A percentile compares a stretch with the other conserved stretches of the same genome.
Conservation (phyloP, 2,113 vertebrate genomes). For the Callospermophilus lateralis region DNA sequence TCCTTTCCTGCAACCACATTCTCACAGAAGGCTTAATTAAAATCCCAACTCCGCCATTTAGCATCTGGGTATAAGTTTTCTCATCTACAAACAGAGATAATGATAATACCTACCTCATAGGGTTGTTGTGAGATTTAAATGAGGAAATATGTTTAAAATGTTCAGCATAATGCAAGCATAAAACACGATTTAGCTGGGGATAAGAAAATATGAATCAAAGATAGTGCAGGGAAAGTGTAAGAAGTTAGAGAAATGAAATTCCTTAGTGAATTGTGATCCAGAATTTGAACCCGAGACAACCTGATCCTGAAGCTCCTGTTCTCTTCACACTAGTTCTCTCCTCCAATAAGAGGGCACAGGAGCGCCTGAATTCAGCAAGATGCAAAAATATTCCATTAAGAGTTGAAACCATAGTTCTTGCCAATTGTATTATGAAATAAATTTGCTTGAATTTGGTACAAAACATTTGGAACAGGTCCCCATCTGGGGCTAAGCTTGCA, state of each 20-base stretch:
- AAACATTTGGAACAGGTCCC: background rate
- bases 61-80: background rate
- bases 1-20: background rate
- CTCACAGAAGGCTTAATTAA: background rate
- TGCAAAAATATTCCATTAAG: conserved; percentile 2
- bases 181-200: background rate
- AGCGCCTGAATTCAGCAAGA: background rate
- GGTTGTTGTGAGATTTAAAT: background rate
- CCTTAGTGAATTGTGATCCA: background rate
- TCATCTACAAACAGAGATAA: background rate
- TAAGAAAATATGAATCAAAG: background rate
- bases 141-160: background rate
- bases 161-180: background rate
- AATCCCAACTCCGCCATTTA: background rate
- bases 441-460: background rate
- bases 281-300: background rate
- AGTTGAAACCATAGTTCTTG: background rate
- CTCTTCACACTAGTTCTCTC: background rate
- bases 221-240: background rate
- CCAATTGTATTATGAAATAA: background rate
- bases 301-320: background rate
- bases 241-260: conserved; percentile 13
- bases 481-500: background rate
- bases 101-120: background rate
- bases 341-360: background rate